A percentile compares a stretch with the other conserved stretches of the same genome.
Evolutionary conservation across 1,140 invertebrate genomes (phyloP).

Genomic region (Euglossa dilemma): DNA sequence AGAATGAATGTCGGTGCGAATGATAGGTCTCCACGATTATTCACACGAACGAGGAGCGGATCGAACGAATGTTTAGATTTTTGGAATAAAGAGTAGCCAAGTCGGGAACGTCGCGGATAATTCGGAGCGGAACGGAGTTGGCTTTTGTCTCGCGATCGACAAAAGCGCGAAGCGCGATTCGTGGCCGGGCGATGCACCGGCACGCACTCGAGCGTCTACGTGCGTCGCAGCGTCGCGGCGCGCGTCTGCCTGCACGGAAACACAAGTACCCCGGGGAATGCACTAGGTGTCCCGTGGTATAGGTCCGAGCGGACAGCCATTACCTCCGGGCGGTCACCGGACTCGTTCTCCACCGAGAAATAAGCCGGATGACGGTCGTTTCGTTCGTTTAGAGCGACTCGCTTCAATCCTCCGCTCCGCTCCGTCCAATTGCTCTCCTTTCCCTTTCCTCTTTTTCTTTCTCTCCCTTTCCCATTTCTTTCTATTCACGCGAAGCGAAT

Average conservation of each 20-base stretch:
- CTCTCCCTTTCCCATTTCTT: not conserved
- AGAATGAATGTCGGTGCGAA: too few relatives aligned
- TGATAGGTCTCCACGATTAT: too few relatives aligned
- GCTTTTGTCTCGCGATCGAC: slow-evolving; percentile 24
- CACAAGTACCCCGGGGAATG: slow-evolving; percentile 33
- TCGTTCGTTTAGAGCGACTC: slow-evolving; percentile 24
- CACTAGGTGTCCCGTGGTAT: slow-evolving; percentile 20
- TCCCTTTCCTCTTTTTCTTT: not conserved
- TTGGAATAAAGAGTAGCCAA: too few relatives aligned
- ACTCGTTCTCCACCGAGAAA: slow-evolving; percentile 13
- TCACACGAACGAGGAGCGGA: too few relatives aligned
- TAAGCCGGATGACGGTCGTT: slow-evolving; percentile 41
- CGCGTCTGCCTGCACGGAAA: slow-evolving; percentile 35
- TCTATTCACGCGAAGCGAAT: not conserved
- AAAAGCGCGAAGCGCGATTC: slow-evolving; percentile 46
- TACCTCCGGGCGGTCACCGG: not conserved
- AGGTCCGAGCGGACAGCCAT: not conserved
- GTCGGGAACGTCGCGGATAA: too few relatives aligned
- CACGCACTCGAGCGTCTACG: slow-evolving; percentile 33
- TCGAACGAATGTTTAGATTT: too few relatives aligned
- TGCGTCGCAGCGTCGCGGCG: not conserved
- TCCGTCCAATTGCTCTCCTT: not conserved
- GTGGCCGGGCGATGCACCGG: slow-evolving; percentile 29
- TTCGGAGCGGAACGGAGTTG: too few relatives aligned
- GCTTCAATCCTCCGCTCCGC: slow-evolving; percentile 3